These are phyloP conservation scores for Dasyurus viverrinus DNA, from an alignment of 2,113 vertebrate species.

Conservation along the genomic window DNA sequence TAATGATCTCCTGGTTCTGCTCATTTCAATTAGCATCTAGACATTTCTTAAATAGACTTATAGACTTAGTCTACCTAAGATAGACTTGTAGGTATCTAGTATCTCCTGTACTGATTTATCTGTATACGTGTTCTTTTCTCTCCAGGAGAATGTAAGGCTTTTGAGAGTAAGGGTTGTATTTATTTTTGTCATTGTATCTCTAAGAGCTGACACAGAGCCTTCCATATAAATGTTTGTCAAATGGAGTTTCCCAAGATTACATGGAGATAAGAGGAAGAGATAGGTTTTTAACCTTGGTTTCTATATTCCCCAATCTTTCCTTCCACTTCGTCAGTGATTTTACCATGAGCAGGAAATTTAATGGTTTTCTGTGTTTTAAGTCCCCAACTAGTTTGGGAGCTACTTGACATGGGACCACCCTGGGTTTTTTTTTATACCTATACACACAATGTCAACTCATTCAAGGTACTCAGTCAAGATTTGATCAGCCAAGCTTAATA, in stretches of 20 bases:
- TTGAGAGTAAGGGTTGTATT: neutral
- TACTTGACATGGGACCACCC: neutral
- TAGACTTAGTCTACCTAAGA: too few species aligned
- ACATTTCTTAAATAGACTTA: too few species aligned
- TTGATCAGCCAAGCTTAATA: neutral
- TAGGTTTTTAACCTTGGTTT: neutral
- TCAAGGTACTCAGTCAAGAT: neutral
- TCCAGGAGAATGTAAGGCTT: neutral
- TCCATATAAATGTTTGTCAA: neutral
- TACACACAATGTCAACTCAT: neutral
- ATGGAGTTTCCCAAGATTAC: neutral
- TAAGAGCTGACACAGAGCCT: neutral
- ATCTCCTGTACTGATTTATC: neutral
- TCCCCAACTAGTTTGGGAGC: neutral
- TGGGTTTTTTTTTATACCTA: neutral
- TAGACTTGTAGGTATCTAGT: too few species aligned
- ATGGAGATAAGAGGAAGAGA: neutral
- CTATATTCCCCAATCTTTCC: neutral
- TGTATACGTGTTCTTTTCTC: neutral
- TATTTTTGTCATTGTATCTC: neutral
- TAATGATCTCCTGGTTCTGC: too few species aligned
- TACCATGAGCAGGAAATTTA: neutral
- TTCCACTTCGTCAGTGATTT: neutral
- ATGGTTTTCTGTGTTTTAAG: neutral
- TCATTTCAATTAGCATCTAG: too few species aligned